These are phyloP conservation scores for Tokudaia muenninki DNA, from an alignment of 2,797 vertebrate genomes.

Conservation along the genomic window DNA sequence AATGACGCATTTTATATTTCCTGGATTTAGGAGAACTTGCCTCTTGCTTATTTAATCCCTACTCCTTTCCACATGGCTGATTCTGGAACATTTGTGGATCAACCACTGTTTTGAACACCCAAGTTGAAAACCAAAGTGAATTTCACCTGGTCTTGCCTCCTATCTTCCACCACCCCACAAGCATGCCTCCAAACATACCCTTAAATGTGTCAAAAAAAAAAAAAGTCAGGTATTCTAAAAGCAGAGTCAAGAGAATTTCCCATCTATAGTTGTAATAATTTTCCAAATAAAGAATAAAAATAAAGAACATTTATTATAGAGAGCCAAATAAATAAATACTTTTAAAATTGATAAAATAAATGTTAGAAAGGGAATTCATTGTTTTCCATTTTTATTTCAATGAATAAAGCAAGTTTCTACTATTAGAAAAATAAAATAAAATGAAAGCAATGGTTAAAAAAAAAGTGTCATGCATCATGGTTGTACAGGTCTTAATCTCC, in stretches of 20 bases:
- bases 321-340: background rate
- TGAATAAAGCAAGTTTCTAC: background rate
- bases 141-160: background rate
- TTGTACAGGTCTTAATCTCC: background rate
- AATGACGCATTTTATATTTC: conserved; percentile 73
- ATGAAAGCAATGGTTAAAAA: too few relatives aligned
- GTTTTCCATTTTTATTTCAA: background rate
- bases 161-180: too few relatives aligned
- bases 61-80: conserved; percentile 66
- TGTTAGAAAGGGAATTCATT: background rate
- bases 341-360: background rate
- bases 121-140: conserved; percentile 42
- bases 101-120: conserved; percentile 45
- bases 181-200: background rate
- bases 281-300: conserved; percentile 27
- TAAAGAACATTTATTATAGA: background rate
- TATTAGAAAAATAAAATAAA: too few relatives aligned
- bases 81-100: conserved; percentile 47
- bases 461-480: background rate
- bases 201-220: background rate
- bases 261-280: background rate
- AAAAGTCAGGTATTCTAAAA: conserved; percentile 22
- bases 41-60: conserved; percentile 54
- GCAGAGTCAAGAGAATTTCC: background rate
- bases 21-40: conserved; percentile 68